Percentiles rank a stretch among this genome's conserved stretches.
These are phyloP conservation scores for Pipistrellus kuhlii DNA, from an alignment of 2,797 vertebrate genomes.

Conservation along the genomic window DNA sequence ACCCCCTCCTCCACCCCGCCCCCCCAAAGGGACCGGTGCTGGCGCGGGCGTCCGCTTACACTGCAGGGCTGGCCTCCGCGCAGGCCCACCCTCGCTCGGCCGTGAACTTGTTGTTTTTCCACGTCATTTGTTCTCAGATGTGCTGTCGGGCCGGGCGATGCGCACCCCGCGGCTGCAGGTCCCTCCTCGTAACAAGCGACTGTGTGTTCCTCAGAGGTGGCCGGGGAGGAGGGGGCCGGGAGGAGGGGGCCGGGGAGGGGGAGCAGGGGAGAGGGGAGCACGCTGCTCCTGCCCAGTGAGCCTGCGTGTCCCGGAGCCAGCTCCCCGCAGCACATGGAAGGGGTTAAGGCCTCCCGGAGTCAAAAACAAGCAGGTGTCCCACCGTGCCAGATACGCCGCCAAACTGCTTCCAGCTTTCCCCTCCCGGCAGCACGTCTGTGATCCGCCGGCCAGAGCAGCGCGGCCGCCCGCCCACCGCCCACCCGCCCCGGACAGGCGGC, in stretches of 20 bases:
- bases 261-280: constrained; percentile 70
- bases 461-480: constrained; percentile 82
- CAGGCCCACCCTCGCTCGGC: constrained; percentile 75
- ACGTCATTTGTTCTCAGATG: constrained; percentile 83
- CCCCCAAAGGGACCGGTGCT: constrained; percentile 18
- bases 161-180: constrained; percentile 67
- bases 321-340: constrained; percentile 89
- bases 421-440: constrained; percentile 91
- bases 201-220: constrained; percentile 86
- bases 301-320: constrained; percentile 86
- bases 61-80: neutral
- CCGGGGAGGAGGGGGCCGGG: constrained; percentile 48
- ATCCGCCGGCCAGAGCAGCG: constrained; percentile 86
- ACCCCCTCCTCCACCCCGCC: neutral
- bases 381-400: constrained; percentile 92
- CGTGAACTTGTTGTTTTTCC: constrained; percentile 84
- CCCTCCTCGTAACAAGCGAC: constrained; percentile 85
- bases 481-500: constrained; percentile 90
- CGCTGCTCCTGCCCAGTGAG: constrained; percentile 83
- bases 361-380: constrained; percentile 96
- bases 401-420: constrained; percentile 90
- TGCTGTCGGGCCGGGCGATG: constrained; percentile 67
- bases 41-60: constrained; percentile 65
- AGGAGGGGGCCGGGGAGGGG: constrained; percentile 79
- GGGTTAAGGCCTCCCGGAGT: constrained; percentile 94